These are phyloP conservation scores for Sciaenops ocellatus DNA, from an alignment of 2,797 vertebrate genomes.

Conservation along the genomic window DNA sequence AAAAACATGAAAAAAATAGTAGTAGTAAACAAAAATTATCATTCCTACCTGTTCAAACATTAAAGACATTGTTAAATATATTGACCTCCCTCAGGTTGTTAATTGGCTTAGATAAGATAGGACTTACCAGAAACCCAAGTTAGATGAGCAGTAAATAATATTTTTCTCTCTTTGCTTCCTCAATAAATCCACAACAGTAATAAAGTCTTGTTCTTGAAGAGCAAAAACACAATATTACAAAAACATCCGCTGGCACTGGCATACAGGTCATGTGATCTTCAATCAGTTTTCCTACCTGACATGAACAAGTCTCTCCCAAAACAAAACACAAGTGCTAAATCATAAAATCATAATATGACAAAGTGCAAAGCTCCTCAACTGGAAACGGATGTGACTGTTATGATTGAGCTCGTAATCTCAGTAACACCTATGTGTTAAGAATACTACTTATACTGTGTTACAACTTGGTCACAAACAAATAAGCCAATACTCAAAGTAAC, in stretches of 20 bases:
- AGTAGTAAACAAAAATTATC: background rate
- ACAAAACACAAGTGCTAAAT: background rate
- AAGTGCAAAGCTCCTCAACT: background rate
- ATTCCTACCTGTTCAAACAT: background rate
- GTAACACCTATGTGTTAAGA: too few relatives aligned
- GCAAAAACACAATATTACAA: background rate
- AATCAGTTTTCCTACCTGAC: background rate
- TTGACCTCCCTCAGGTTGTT: background rate
- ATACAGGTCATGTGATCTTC: background rate
- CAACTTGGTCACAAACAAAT: too few relatives aligned
- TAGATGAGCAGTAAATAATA: background rate
- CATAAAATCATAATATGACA: background rate
- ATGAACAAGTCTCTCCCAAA: background rate
- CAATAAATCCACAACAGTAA: background rate
- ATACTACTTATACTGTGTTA: too few relatives aligned
- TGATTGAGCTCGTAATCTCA: background rate
- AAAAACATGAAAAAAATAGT: background rate
- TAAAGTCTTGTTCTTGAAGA: background rate
- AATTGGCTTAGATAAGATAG: constrained; percentile 15
- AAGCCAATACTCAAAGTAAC: too few relatives aligned
- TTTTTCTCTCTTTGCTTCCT: background rate
- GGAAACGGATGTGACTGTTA: background rate
- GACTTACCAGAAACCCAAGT: background rate
- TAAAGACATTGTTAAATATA: background rate
- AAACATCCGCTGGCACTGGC: background rate